Percentiles rank a stretch among this genome's conserved stretches.
phyloP scores from a whole-genome alignment of 2,113 vertebrate genomes.

The Neofelis nebulosa region DNA sequence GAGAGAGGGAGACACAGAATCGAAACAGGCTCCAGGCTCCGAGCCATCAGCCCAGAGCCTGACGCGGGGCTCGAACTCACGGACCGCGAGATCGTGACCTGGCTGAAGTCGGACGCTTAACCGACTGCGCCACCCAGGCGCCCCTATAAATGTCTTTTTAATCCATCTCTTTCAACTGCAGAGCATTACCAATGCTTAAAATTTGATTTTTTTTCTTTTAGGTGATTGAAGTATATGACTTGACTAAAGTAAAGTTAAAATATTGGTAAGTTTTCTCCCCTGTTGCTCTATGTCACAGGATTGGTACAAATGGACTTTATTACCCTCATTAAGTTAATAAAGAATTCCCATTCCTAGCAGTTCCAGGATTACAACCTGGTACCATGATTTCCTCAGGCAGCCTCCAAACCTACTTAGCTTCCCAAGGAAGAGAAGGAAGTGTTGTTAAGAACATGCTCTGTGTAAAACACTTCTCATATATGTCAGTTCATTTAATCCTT shows the following conservation, averaged over 20 bases:
- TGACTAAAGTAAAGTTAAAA: slow-evolving; percentile 99
- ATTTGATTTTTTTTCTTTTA: slow-evolving; percentile 80
- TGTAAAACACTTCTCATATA: background rate
- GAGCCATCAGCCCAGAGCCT: too few species aligned
- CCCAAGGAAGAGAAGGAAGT: background rate
- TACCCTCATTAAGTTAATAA: background rate
- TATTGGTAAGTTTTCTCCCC: slow-evolving; percentile 93
- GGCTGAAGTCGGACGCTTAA: too few species aligned
- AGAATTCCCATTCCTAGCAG: background rate
- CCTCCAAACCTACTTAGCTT: background rate
- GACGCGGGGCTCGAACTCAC: too few species aligned
- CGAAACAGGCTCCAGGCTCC: too few species aligned
- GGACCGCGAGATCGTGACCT: too few species aligned
- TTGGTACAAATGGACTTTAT: background rate
- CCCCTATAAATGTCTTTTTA: slow-evolving; percentile 4
- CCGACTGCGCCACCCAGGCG: too few species aligned
- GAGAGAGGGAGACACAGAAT: too few species aligned
- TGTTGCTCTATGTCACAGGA: background rate
- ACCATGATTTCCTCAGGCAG: background rate
- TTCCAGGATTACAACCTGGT: background rate
- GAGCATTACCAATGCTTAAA: slow-evolving; percentile 43
- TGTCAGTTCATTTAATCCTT: background rate
- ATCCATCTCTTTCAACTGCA: background rate
- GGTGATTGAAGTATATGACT: slow-evolving; percentile 99
- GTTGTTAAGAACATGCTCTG: background rate